Percentiles rank a stretch among this genome's conserved stretches.
Conservation (phyloP, 2,888 invertebrate species). For the Melinaea menophilus region DNA sequence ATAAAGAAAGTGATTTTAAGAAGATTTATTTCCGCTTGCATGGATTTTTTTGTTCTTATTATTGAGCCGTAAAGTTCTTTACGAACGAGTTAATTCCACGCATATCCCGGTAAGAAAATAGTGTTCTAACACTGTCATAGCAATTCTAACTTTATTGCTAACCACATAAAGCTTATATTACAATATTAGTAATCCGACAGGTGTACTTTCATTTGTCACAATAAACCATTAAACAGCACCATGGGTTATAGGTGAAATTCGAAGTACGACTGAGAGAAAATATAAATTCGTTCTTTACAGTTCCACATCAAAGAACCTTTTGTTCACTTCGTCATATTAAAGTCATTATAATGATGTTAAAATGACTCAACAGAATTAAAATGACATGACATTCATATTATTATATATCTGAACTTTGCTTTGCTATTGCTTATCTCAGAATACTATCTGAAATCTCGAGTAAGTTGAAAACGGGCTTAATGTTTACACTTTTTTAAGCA, state of each 20-base stretch:
- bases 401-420: no score
- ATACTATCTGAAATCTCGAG: not conserved
- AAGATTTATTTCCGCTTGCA: no score
- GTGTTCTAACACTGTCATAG: not conserved
- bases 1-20: no score
- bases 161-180: not conserved
- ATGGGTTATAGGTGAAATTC: constrained; percentile 35
- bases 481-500: not conserved
- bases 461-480: not conserved
- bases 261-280: constrained; percentile 3
- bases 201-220: constrained; percentile 26
- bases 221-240: constrained; percentile 27
- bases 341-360: no score
- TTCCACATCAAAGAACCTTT: no score
- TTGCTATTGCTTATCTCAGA: no score
- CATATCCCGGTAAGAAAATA: constrained; percentile 30
- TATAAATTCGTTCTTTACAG: not conserved
- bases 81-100: constrained; percentile 45
- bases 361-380: no score
- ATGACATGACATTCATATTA: no score
- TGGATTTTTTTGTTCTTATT: not conserved
- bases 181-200: not conserved
- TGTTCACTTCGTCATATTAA: no score
- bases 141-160: not conserved
- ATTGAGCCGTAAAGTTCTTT: constrained; percentile 7